Percentiles rank a stretch among this genome's conserved stretches.
Evolutionary conservation across 2,113 vertebrate species (phyloP).

Genomic region (Myiopsitta monachus): DNA sequence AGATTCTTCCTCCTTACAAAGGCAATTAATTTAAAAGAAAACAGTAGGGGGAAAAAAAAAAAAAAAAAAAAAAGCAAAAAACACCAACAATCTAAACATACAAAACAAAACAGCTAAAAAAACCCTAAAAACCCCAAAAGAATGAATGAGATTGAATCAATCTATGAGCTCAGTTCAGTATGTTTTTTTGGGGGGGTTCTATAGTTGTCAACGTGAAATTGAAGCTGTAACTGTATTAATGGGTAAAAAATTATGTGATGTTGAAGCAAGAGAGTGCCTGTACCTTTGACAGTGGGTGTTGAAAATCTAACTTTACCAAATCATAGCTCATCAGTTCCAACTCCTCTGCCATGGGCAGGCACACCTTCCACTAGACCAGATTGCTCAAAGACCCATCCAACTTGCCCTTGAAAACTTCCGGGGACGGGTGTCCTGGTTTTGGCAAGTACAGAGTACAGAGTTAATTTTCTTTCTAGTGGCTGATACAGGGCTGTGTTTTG

Average conservation of each 20-base stretch:
- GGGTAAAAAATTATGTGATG: background rate
- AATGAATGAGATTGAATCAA: background rate
- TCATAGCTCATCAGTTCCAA: background rate
- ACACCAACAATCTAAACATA: background rate
- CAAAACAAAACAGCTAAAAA: background rate
- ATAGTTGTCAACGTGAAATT: background rate
- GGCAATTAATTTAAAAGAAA: background rate
- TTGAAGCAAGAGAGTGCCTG: background rate
- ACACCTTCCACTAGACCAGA: background rate
- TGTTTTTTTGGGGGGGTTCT: background rate
- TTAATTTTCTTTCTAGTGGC: background rate
- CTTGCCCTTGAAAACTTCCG: background rate
- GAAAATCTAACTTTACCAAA: background rate
- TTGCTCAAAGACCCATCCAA: background rate
- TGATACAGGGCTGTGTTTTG: background rate
- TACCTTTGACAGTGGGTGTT: background rate
- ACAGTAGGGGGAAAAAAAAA: fast-evolving
- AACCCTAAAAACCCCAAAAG: background rate
- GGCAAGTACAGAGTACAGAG: background rate
- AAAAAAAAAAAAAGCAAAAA: fast-evolving
- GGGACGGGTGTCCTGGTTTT: background rate
- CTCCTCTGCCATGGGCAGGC: background rate
- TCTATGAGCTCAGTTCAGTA: background rate
- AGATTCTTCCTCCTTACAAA: background rate
- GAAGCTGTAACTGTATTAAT: background rate